phyloP scores from a whole-genome alignment of 1,140 invertebrate species.

The Drosophila pandora region DNA sequence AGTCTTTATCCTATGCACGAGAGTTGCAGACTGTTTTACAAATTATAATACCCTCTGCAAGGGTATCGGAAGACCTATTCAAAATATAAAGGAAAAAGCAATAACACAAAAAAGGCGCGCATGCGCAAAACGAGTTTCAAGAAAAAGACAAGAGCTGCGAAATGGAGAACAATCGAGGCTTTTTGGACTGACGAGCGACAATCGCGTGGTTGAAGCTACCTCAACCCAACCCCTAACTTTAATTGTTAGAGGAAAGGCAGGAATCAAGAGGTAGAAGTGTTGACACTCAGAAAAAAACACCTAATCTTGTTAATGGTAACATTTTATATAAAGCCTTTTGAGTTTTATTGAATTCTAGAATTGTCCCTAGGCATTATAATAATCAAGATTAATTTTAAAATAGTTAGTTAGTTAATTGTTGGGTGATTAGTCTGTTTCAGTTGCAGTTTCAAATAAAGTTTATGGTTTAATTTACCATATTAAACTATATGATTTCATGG shows the following conservation, averaged over 20 bases:
- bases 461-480: too few relatives aligned
- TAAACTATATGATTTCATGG: not conserved
- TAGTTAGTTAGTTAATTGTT: too few relatives aligned
- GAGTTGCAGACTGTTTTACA: not conserved
- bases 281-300: conserved; percentile 16
- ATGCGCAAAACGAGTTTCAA: conserved; percentile 72
- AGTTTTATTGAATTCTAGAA: too few relatives aligned
- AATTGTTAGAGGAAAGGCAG: conserved; percentile 7
- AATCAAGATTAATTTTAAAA: too few relatives aligned
- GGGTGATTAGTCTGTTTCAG: too few relatives aligned
- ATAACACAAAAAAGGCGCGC: conserved; percentile 59
- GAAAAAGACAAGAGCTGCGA: conserved; percentile 6
- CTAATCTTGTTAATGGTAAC: too few relatives aligned
- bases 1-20: too few relatives aligned
- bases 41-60: not conserved
- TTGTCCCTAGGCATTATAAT: too few relatives aligned
- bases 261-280: not conserved
- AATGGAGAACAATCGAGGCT: conserved; percentile 40
- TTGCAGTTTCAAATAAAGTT: too few relatives aligned
- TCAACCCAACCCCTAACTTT: conserved; percentile 6
- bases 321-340: too few relatives aligned
- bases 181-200: conserved; percentile 31
- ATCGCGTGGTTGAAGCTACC: conserved; percentile 49
- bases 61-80: not conserved
- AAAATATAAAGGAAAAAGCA: conserved; percentile 28